Conservation (phyloP, 2,113 vertebrate species). For the Ptilorrhoa leucosticta region DNA sequence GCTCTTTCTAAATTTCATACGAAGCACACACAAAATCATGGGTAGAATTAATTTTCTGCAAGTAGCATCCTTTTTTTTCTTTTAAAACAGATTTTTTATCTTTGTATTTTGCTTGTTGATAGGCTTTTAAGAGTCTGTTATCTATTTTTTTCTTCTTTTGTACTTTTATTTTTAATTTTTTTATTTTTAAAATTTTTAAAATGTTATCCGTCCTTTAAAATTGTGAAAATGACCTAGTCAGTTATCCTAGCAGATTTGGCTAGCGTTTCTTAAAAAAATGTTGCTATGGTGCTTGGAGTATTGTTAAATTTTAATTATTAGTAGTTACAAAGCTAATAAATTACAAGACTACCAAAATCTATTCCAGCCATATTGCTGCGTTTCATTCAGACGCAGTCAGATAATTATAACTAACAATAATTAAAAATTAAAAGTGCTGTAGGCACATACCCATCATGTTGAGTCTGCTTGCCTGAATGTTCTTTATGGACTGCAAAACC, state of each 20-base stretch:
- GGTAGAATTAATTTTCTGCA: not conserved
- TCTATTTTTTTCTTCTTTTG: not conserved
- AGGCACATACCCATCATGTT: constrained; percentile 73
- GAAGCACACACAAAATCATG: not conserved
- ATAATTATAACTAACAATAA: constrained; percentile 81
- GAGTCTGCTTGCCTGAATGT: constrained; percentile 64
- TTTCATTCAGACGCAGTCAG: constrained; percentile 69
- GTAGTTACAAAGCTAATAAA: constrained; percentile 70
- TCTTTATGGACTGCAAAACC: constrained; percentile 46
- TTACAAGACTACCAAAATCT: constrained; percentile 54
- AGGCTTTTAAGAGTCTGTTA: not conserved
- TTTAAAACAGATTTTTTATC: not conserved
- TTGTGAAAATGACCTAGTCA: not conserved
- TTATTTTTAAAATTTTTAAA: not conserved
- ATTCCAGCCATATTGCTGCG: constrained; percentile 56
- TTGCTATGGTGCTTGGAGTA: constrained; percentile 28
- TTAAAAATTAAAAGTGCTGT: constrained; percentile 78
- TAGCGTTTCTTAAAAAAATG: not conserved
- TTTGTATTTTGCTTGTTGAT: not conserved
- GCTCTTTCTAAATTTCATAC: not conserved
- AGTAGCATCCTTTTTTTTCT: not conserved
- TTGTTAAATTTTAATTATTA: constrained; percentile 65
- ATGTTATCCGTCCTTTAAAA: not conserved
- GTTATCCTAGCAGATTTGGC: constrained; percentile 19
- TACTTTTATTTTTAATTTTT: too few species aligned